Percentiles rank a stretch among this genome's conserved stretches.
phyloP scores from a whole-genome alignment of 2,888 invertebrate genomes.

The Polydrusus tereticollis region DNA sequence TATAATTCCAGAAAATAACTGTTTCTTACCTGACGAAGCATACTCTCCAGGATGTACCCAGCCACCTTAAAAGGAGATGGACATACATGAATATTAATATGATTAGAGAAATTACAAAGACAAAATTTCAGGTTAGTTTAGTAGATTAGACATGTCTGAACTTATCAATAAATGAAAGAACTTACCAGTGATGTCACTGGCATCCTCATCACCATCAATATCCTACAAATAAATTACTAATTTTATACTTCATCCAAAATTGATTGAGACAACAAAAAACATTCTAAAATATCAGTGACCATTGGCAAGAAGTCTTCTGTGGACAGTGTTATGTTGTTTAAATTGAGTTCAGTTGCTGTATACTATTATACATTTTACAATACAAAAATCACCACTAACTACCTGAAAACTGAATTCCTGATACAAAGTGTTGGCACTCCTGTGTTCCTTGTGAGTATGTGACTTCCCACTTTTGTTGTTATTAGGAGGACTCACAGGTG shows the following conservation, averaged over 20 bases:
- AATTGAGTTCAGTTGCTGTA: too few relatives aligned
- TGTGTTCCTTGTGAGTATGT: slow-evolving; percentile 86
- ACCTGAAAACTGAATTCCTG: slow-evolving; percentile 91
- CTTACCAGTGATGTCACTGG: slow-evolving; percentile 92
- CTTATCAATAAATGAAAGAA: slow-evolving; percentile 18
- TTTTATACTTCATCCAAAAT: too few relatives aligned
- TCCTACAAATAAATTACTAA: slow-evolving; percentile 70
- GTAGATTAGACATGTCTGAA: background rate
- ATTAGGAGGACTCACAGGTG: slow-evolving; percentile 65
- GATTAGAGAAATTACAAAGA: background rate
- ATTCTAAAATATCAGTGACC: slow-evolving; percentile 2
- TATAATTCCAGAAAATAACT: background rate
- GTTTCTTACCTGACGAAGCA: slow-evolving; percentile 92
- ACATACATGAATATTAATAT: slow-evolving; percentile 15
- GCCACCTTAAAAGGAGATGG: slow-evolving; percentile 75
- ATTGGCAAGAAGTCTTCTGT: too few relatives aligned
- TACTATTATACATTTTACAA: too few relatives aligned
- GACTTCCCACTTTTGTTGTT: slow-evolving; percentile 68
- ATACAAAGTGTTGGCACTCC: slow-evolving; percentile 91
- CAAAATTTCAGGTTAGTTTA: background rate
- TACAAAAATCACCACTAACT: slow-evolving; percentile 12
- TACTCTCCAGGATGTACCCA: slow-evolving; percentile 99
- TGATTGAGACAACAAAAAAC: too few relatives aligned
- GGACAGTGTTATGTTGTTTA: too few relatives aligned
- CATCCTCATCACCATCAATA: slow-evolving; percentile 87